phyloP scores from a whole-genome alignment of 2,113 vertebrate genomes.

The Mionectes macconnelli region DNA sequence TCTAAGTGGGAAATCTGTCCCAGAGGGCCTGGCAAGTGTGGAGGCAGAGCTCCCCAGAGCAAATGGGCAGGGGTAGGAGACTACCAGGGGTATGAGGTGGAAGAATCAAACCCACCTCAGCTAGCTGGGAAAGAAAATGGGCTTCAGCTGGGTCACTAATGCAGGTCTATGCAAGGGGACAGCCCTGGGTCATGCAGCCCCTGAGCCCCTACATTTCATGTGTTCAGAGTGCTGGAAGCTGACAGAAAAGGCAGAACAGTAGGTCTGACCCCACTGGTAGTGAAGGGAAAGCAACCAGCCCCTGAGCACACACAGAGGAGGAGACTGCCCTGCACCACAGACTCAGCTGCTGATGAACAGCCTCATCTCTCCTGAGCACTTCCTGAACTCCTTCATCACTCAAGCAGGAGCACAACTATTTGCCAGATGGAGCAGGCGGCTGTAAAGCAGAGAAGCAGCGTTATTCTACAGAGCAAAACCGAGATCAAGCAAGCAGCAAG shows the following conservation, averaged over 20 bases:
- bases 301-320: background rate
- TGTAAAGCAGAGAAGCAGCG: background rate
- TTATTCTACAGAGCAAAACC: background rate
- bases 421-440: slow-evolving; percentile 31
- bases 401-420: background rate
- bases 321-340: background rate
- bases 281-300: background rate
- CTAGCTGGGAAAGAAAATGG: background rate
- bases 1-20: background rate
- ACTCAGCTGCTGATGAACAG: background rate
- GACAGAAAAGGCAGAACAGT: background rate
- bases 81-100: background rate
- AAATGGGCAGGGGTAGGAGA: background rate
- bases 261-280: background rate
- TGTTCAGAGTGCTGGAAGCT: background rate
- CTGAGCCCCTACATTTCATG: background rate
- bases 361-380: background rate
- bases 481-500: slow-evolving; percentile 9
- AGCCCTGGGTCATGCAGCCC: background rate
- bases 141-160: background rate
- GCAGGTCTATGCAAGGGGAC: background rate
- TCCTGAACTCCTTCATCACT: background rate
- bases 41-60: background rate
- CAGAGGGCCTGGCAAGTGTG: background rate
- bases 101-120: background rate